A percentile compares a stretch with the other conserved stretches of the same genome.
Conservation (phyloP, 2,888 invertebrate species). For the Petrophora chlorosata region DNA sequence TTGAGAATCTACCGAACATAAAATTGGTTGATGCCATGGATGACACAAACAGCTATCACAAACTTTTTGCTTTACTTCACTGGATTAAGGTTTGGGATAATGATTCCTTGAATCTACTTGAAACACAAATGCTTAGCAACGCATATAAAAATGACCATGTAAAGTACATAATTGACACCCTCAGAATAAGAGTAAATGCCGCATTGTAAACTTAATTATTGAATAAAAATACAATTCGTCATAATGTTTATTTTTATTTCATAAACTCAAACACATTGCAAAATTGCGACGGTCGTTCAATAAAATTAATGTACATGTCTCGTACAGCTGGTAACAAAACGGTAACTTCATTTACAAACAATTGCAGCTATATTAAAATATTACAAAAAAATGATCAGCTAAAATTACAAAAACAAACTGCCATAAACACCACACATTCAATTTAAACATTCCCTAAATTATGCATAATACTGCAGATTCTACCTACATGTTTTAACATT, state of each 20-base stretch:
- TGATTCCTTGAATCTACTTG: constrained; percentile 67
- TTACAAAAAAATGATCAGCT: constrained; percentile 5
- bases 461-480: constrained; percentile 36
- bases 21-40: constrained; percentile 63
- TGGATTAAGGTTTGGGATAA: constrained; percentile 77
- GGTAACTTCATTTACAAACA: constrained; percentile 53
- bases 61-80: constrained; percentile 80
- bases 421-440: constrained; percentile 20
- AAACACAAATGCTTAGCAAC: constrained; percentile 63
- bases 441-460: constrained; percentile 32
- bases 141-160: constrained; percentile 62
- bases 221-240: constrained; percentile 30
- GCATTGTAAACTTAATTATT: constrained; percentile 5
- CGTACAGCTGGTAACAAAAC: constrained; percentile 48
- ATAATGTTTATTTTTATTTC: constrained; percentile 51
- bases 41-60: constrained; percentile 71
- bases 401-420: constrained; percentile 12
- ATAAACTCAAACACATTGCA: constrained; percentile 55
- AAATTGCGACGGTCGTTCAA: constrained; percentile 41
- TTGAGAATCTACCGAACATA: constrained; percentile 72
- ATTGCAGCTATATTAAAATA: constrained; percentile 32
- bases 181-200: constrained; percentile 61
- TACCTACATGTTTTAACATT: constrained; percentile 13
- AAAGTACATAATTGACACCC: constrained; percentile 69
- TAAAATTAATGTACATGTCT: constrained; percentile 33